Conservation (phyloP, 1,140 invertebrate species). For the Papilio helenus region DNA sequence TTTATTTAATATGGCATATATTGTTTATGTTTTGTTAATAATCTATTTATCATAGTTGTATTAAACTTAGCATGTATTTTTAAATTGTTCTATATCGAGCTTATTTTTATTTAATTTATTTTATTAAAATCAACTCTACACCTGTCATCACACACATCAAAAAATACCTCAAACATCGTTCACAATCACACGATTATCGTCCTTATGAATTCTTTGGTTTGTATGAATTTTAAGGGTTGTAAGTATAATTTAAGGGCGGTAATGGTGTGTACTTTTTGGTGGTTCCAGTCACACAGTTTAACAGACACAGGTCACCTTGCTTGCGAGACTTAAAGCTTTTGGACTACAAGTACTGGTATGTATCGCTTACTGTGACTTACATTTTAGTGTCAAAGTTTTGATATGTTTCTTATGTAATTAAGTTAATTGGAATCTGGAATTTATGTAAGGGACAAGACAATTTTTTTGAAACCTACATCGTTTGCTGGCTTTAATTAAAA, state of each 20-base stretch:
- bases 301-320: slow-evolving; percentile 15
- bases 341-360: slow-evolving; percentile 13
- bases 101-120: slow-evolving; percentile 18
- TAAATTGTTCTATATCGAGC: not conserved
- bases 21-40: not conserved
- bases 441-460: not conserved
- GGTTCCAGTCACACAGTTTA: not conserved
- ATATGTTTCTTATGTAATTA: not conserved
- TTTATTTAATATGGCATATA: no score
- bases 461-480: no score
- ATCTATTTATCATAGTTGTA: not conserved
- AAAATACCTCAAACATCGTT: slow-evolving; percentile 1
- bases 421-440: not conserved
- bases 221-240: not conserved
- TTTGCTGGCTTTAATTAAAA: no score
- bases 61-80: not conserved
- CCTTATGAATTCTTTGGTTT: not conserved
- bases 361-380: slow-evolving; percentile 34
- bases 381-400: slow-evolving; percentile 31
- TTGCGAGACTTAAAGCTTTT: slow-evolving; percentile 30
- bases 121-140: not conserved
- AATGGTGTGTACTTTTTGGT: slow-evolving; percentile 14
- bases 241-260: not conserved
- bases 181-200: slow-evolving; percentile 25
- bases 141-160: slow-evolving; percentile 24